Evolutionary conservation across 1,140 invertebrate genomes (phyloP).

Genomic region (Notospermus geniculatus): DNA sequence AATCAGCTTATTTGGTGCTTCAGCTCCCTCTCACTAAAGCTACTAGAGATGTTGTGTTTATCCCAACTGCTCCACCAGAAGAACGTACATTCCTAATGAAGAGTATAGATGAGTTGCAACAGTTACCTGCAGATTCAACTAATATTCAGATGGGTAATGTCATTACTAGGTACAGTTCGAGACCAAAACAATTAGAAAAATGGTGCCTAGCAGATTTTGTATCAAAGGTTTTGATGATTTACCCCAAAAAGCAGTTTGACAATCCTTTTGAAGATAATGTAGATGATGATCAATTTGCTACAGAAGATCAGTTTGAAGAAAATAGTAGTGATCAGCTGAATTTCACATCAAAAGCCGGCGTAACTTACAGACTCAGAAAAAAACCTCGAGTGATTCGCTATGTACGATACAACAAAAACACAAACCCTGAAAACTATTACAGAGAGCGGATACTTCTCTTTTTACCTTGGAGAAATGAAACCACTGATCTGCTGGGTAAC

Average conservation of each 20-base stretch:
- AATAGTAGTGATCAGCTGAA: background rate
- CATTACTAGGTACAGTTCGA: background rate
- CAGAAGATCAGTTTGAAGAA: background rate
- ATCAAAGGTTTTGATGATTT: background rate
- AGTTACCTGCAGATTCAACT: background rate
- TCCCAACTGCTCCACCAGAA: constrained; percentile 3
- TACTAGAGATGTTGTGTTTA: constrained; percentile 11
- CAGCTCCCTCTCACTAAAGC: constrained; percentile 1
- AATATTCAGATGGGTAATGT: background rate
- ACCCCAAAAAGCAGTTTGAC: too few species aligned
- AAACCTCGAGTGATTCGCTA: too few species aligned
- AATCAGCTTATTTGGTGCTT: background rate
- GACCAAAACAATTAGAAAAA: constrained; percentile 1
- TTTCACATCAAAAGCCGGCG: too few species aligned
- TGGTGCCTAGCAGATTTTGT: constrained; percentile 5
- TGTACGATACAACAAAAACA: too few species aligned
- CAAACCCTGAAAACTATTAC: too few species aligned
- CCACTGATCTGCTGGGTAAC: too few species aligned
- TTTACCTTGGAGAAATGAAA: too few species aligned
- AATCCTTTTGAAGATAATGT: background rate
- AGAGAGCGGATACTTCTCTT: too few species aligned
- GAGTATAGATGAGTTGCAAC: background rate
- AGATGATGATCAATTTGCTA: background rate
- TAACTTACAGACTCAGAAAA: too few species aligned
- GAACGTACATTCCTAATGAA: constrained; percentile 5